Evolutionary conservation across 2,113 vertebrate species (phyloP), one percentile per base, ranked within the genome.

Genomic region (Falcunculus frontatus): DNA sequence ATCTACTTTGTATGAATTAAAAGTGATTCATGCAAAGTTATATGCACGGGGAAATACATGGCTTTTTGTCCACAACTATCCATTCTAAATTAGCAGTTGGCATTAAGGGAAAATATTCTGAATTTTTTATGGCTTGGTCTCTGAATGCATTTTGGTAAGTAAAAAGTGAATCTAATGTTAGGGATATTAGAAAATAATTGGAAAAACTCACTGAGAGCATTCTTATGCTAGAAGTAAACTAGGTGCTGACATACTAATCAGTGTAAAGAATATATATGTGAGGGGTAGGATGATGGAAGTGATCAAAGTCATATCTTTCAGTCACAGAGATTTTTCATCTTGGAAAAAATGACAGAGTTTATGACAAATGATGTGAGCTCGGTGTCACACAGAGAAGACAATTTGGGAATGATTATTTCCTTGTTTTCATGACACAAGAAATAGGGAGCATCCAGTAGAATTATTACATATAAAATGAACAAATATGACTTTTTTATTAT

Each of bases 381-480:
- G 6, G 76, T 46, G 59, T 55, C 50, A 87, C 25, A 16, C 29
- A 62, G 55, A 69, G 80, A 87, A 70, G 50, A 84, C 29, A 87
- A 33, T 91, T 96, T 84, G 84, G 80, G 76, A 94, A 81, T 84
- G 26, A 93, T 87, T 94, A 94, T 94, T 89, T 78, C 30, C 35
- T 80, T 90, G 79, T 63, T 95, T 96, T 92, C 72, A 74, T 78
- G 35, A 65, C 57, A 90, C 29, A 65, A 90, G 59, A 86, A 94
- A 77, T 50, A 90, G 30, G 55, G 60, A 81, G 11, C 16, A 67
- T 75, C 46, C 65, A 84, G 39, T 12, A 6, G 52, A 92, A 87
- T 92, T 74, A 84, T 70, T 90, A 33, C 25, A 44, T 22, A 26
- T 19, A 81, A 77, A 93, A 13, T 21, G 60, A 90, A 90, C 6